Percentiles rank a stretch among this genome's conserved stretches.
phyloP scores from a whole-genome alignment of 2,888 invertebrate genomes.

The Diarsia dahlii region DNA sequence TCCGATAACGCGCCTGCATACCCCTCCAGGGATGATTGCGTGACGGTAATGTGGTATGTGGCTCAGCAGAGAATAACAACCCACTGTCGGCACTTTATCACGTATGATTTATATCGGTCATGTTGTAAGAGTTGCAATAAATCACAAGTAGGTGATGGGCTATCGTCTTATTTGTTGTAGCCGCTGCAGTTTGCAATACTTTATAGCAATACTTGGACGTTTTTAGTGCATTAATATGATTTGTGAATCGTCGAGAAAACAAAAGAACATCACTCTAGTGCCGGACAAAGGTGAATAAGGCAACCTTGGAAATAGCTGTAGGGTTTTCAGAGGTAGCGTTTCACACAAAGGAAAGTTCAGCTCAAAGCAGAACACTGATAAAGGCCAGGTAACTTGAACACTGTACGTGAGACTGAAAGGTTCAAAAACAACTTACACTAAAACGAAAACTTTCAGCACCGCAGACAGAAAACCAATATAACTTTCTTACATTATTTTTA shows the following conservation, averaged over 20 bases:
- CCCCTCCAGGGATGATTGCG: slow-evolving; percentile 38
- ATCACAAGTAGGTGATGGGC: slow-evolving; percentile 49
- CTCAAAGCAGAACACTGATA: not conserved
- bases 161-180: slow-evolving; percentile 51
- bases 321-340: not conserved
- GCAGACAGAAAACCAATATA: slow-evolving; percentile 5
- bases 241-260: slow-evolving; percentile 3
- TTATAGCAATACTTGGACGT: slow-evolving; percentile 2
- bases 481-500: slow-evolving; percentile 18
- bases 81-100: slow-evolving; percentile 56
- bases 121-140: slow-evolving; percentile 44
- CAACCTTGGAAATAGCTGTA: slow-evolving; percentile 4
- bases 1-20: slow-evolving; percentile 32
- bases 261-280: slow-evolving; percentile 5
- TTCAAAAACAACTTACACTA: slow-evolving; percentile 2
- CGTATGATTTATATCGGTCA: slow-evolving; percentile 48
- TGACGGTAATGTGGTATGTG: slow-evolving; percentile 41
- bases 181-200: slow-evolving; percentile 31
- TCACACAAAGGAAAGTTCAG: slow-evolving; percentile 18
- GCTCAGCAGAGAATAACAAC: slow-evolving; percentile 47
- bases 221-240: not conserved
- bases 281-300: not conserved
- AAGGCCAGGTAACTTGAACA: slow-evolving; percentile 12
- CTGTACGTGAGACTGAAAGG: slow-evolving; percentile 6
- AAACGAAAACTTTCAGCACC: slow-evolving; percentile 12